Base-by-base conservation (phyloP, 2,113 vertebrate genomes). In the Oncorhynchus nerka region DNA sequence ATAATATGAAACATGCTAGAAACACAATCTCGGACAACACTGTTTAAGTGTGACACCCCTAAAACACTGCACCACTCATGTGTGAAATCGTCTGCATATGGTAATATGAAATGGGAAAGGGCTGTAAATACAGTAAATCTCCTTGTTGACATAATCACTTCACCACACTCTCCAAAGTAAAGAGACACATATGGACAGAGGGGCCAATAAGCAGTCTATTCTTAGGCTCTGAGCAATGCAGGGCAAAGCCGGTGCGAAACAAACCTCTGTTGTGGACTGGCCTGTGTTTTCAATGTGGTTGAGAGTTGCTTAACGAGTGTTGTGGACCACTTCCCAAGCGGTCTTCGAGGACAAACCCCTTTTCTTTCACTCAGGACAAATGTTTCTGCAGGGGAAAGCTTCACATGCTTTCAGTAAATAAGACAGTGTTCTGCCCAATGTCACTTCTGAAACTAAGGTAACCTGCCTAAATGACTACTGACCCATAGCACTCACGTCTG, bases 191-290 rank as follows among this genome's bases (percentile, higher is more conserved):
- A 84, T 85, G 81, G 78, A 91, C 85, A 82, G 83, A 74, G 9
- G 78, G 72, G 80, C 82, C 85, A 77, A 76, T 77, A 81, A 77
- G 78, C 75, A 76, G 84, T 87, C 89, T 93, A 93, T 93, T 93
- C 87, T 90, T 89, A 82, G 79, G 81, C 83, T 85, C 81, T 70
- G 62, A 82, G 79, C 71, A 75, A 82, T 89, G 84, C 80, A 79
- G 77, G 82, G 78, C 80, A 84, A 82, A 90, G 82, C 85, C 73
- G 65, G 86, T 20, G 75, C 77, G 86, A 92, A 91, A 90, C 90
- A 92, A 93, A 92, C 89, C 91, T 93, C 92, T 93, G 92, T 91
- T 93, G 91, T 90, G 89, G 86, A 92, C 82, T 81, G 81, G 78
- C 78, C 85, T 83, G 78, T 85, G 86, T 92, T 93, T 90, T 88